Conservation (phyloP, 2,888 invertebrate genomes). For the Lapara coniferarum region DNA sequence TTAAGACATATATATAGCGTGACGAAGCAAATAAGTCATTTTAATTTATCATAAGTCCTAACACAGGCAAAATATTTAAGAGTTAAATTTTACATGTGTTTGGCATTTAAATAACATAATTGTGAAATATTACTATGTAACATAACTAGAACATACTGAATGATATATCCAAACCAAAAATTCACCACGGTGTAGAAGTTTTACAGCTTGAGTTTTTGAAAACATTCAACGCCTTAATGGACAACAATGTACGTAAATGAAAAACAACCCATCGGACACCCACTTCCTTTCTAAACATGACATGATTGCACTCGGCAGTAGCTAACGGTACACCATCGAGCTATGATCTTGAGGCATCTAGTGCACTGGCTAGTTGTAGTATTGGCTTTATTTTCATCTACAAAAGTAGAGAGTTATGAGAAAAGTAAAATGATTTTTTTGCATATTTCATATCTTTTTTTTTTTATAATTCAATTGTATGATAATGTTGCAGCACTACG, state of each 20-base stretch:
- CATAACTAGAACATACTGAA: too few species aligned
- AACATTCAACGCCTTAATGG: constrained; percentile 18
- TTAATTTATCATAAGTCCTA: too few species aligned
- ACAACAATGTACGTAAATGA: constrained; percentile 24
- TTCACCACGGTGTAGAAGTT: not conserved
- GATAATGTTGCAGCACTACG: constrained; percentile 61
- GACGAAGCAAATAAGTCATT: too few species aligned
- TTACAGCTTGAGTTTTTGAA: not conserved
- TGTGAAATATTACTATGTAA: too few species aligned
- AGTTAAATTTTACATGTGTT: too few species aligned
- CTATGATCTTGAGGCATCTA: constrained; percentile 17
- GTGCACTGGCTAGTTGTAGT: not conserved
- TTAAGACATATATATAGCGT: too few species aligned
- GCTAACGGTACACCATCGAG: not conserved
- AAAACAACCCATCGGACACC: constrained; percentile 24
- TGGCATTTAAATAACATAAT: too few species aligned
- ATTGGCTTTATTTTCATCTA: not conserved
- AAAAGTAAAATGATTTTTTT: constrained; percentile 56
- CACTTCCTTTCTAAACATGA: constrained; percentile 25
- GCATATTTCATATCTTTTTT: not conserved
- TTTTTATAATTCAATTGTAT: not conserved
- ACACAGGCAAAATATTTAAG: too few species aligned
- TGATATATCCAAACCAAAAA: too few species aligned
- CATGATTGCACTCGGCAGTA: constrained; percentile 28
- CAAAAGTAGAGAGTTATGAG: constrained; percentile 47